Percentiles rank a stretch among this genome's conserved stretches.
These are phyloP conservation scores for Diogma glabrata DNA, from an alignment of 2,888 invertebrate species.

Conservation along the genomic window DNA sequence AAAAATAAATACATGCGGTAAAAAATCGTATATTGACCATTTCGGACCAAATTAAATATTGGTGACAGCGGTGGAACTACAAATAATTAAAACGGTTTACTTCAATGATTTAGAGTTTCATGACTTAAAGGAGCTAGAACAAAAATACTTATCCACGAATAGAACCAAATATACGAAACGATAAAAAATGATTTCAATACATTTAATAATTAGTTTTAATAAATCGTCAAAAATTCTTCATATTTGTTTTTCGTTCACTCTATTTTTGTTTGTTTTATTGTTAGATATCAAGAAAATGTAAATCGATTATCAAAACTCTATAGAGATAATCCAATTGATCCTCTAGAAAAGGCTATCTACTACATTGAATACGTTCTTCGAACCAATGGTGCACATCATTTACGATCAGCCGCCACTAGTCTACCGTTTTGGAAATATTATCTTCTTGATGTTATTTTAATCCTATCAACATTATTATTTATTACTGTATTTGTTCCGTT, in stretches of 20 bases:
- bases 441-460: conserved; percentile 31
- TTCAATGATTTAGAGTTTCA: too few relatives aligned
- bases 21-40: too few relatives aligned
- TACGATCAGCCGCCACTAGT: conserved; percentile 30
- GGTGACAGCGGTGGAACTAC: too few relatives aligned
- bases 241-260: background rate
- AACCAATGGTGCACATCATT: conserved; percentile 29
- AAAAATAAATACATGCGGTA: too few relatives aligned
- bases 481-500: conserved; percentile 32
- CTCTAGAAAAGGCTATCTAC: conserved; percentile 27
- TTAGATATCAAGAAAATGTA: conserved; percentile 22
- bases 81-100: too few relatives aligned
- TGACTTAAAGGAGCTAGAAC: too few relatives aligned
- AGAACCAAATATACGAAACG: too few relatives aligned
- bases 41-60: too few relatives aligned
- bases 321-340: conserved; percentile 21
- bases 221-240: background rate
- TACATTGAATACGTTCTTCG: conserved; percentile 32
- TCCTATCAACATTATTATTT: conserved; percentile 27
- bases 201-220: background rate
- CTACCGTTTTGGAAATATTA: conserved; percentile 30
- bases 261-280: background rate
- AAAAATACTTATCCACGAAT: too few relatives aligned
- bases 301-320: conserved; percentile 21
- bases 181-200: conserved; percentile 13